phyloP scores from a whole-genome alignment of 2,797 vertebrate genomes.

The Pangasius krempfi region DNA sequence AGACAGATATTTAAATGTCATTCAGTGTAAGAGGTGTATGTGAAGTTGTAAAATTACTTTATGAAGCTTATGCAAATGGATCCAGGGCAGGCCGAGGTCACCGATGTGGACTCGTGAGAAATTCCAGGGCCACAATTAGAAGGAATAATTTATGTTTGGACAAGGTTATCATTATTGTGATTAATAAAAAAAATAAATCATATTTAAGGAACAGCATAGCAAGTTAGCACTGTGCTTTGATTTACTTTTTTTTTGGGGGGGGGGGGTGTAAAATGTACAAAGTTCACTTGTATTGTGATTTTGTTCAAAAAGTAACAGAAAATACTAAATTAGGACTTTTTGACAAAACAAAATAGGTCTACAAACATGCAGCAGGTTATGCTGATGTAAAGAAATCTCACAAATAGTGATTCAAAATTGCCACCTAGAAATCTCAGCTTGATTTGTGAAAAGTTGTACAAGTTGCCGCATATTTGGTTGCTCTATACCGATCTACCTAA shows the following conservation, averaged over 20 bases:
- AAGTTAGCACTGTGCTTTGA: too few relatives aligned
- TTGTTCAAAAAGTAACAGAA: background rate
- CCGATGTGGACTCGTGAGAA: background rate
- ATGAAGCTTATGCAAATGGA: background rate
- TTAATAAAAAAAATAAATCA: background rate
- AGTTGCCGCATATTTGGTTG: background rate
- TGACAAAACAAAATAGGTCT: background rate
- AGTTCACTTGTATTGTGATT: background rate
- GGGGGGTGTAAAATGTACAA: background rate
- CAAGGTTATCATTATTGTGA: background rate
- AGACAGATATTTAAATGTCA: conserved; percentile 24
- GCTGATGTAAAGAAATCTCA: background rate
- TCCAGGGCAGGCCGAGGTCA: background rate
- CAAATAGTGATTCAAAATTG: background rate
- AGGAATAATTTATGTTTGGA: background rate
- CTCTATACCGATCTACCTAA: background rate
- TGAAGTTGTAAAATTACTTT: background rate
- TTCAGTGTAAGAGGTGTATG: background rate
- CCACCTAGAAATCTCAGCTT: background rate
- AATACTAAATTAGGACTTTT: background rate
- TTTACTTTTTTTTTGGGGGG: too few relatives aligned
- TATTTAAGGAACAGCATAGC: background rate
- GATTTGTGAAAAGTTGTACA: background rate
- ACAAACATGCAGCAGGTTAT: background rate
- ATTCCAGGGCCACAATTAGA: background rate